phyloP scores from a whole-genome alignment of 1,140 invertebrate species.

The Aphidius gifuensis region DNA sequence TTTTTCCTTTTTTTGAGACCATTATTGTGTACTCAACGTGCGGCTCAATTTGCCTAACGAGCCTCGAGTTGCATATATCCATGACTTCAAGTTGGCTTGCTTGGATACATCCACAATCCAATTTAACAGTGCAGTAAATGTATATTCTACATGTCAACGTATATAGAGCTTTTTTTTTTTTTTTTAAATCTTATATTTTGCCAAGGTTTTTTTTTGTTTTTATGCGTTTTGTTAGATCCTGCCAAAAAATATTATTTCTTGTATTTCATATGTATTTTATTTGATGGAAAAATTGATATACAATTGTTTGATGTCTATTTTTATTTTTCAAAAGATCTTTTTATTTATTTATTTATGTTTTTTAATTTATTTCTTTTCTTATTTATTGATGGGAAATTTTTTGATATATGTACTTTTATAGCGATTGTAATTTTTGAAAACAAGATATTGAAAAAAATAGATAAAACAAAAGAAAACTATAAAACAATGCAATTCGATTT shows the following conservation, averaged over 20 bases:
- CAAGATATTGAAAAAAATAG: too few species aligned
- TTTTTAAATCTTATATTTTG: constrained; percentile 1
- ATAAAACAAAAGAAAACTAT: background rate
- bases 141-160: background rate
- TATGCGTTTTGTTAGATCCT: too few species aligned
- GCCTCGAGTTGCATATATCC: background rate
- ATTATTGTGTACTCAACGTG: background rate
- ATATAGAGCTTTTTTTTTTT: background rate
- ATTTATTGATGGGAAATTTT: too few species aligned
- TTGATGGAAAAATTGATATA: too few species aligned
- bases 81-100: background rate
- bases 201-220: background rate
- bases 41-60: constrained; percentile 11
- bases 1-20: background rate
- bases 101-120: constrained; percentile 14
- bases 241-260: too few species aligned
- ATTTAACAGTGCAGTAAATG: constrained; percentile 9
- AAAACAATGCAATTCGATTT: background rate
- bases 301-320: too few species aligned
- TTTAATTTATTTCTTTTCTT: too few species aligned
- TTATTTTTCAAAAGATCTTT: too few species aligned
- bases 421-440: too few species aligned
- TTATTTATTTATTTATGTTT: too few species aligned
- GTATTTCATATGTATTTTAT: too few species aligned
- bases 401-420: too few species aligned